A percentile compares a stretch with the other conserved stretches of the same genome.
Conservation (phyloP, 2,113 vertebrate genomes). For the Labeo catla region DNA sequence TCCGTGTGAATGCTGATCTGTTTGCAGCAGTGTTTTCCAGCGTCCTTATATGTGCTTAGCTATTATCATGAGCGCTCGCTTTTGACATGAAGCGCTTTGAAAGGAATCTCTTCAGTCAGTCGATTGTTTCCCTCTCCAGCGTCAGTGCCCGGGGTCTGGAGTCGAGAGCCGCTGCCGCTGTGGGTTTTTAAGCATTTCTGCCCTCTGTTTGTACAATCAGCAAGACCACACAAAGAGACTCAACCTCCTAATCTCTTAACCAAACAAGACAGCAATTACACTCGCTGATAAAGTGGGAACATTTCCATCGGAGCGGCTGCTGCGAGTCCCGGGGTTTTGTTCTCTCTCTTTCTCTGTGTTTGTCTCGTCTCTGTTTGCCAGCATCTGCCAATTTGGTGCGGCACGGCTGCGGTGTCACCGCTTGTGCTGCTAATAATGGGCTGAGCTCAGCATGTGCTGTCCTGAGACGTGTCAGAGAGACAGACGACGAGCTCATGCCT, state of each 20-base stretch:
- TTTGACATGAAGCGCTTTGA: neutral
- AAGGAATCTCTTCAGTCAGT: conserved; percentile 25
- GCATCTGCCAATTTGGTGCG: conserved; percentile 68
- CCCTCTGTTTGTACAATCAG: conserved; percentile 80
- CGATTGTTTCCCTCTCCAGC: conserved; percentile 19
- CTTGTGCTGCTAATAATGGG: conserved; percentile 52
- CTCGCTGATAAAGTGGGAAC: conserved; percentile 79
- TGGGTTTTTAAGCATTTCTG: conserved; percentile 69
- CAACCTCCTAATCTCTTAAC: conserved; percentile 80
- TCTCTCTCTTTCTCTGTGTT: neutral
- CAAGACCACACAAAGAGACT: conserved; percentile 81
- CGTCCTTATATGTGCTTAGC: neutral
- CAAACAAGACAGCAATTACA: conserved; percentile 85
- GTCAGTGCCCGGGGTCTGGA: conserved; percentile 23
- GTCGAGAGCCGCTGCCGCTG: conserved; percentile 58
- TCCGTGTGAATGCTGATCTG: neutral
- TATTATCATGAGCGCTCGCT: neutral
- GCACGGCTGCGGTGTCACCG: conserved; percentile 46
- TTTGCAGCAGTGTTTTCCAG: neutral
- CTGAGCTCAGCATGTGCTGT: conserved; percentile 48
- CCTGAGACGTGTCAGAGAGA: conserved; percentile 59
- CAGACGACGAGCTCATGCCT: conserved; percentile 27
- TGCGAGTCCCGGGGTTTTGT: conserved; percentile 50
- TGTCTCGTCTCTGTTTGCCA: neutral
- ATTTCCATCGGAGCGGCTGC: conserved; percentile 73